These are phyloP conservation scores for Idaea biselata DNA, from an alignment of 2,888 invertebrate genomes.

Conservation along the genomic window DNA sequence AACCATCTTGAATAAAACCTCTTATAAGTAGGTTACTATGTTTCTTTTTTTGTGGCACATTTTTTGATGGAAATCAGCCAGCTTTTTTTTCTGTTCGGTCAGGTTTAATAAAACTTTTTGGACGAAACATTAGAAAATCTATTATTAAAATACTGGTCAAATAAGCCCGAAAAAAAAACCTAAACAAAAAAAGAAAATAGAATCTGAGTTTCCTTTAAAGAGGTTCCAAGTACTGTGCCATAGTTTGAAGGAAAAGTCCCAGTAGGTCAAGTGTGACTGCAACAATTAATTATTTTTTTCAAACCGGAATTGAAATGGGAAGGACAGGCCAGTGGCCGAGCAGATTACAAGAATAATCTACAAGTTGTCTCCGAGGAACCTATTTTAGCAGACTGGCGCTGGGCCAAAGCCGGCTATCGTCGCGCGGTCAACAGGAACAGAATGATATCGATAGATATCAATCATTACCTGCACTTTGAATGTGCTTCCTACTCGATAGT, in stretches of 20 bases:
- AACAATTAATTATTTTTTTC: conserved; percentile 53
- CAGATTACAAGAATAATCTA: conserved; percentile 81
- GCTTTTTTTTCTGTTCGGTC: too few relatives aligned
- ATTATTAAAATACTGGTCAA: too few relatives aligned
- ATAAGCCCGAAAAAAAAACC: too few relatives aligned
- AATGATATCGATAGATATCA: conserved; percentile 61
- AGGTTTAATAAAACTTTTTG: too few relatives aligned
- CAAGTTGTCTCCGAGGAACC: conserved; percentile 85
- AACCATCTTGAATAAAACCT: too few relatives aligned
- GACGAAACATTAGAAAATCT: too few relatives aligned
- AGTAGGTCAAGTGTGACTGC: conserved; percentile 73
- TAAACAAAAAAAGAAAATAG: too few relatives aligned
- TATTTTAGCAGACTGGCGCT: conserved; percentile 92
- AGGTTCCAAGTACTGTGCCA: not conserved
- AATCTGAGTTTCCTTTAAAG: too few relatives aligned
- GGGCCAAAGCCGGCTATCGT: conserved; percentile 82
- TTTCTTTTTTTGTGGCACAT: too few relatives aligned
- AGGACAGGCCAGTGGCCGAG: conserved; percentile 76
- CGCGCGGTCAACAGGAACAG: conserved; percentile 65
- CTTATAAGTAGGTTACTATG: too few relatives aligned
- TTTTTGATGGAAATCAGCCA: too few relatives aligned
- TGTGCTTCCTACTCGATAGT: conserved; percentile 27
- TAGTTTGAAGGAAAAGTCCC: conserved; percentile 37
- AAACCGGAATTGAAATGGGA: conserved; percentile 50
- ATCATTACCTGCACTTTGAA: conserved; percentile 45